Conservation (phyloP, 2,113 vertebrate species). For the Uria lomvia region DNA sequence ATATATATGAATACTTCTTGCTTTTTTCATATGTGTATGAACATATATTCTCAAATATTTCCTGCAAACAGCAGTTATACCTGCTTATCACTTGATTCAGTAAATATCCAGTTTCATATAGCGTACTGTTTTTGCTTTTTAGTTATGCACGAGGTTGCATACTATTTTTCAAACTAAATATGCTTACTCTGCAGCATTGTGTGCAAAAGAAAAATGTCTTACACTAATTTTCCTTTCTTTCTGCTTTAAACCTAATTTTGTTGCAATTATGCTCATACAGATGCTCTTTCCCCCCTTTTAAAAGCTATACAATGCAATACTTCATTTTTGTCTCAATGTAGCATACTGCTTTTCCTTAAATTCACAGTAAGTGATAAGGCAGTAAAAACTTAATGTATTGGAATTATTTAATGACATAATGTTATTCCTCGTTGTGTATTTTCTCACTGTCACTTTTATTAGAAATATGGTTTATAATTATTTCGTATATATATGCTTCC, state of each 20-base stretch:
- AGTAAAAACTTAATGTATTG: not conserved
- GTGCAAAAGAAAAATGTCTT: not conserved
- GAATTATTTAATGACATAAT: not conserved
- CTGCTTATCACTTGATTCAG: not conserved
- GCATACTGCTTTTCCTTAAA: not conserved
- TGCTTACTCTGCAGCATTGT: not conserved
- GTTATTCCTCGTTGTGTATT: not conserved
- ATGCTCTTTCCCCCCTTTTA: not conserved
- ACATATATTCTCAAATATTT: not conserved
- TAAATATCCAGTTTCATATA: not conserved
- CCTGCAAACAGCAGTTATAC: not conserved
- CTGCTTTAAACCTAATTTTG: not conserved
- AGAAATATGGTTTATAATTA: not conserved
- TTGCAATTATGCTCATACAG: not conserved
- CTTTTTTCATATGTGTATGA: not conserved
- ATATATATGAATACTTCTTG: not conserved
- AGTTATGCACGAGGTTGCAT: not conserved
- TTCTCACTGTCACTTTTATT: not conserved
- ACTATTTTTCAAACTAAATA: not conserved
- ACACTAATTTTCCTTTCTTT: not conserved
- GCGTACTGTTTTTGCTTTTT: not conserved
- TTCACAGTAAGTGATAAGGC: not conserved
- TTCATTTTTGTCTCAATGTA: not conserved
- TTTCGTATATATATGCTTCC: not conserved
- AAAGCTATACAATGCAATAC: not conserved